Evolutionary conservation across 2,888 invertebrate genomes (phyloP).

Genomic region (Heliconius aoede): DNA sequence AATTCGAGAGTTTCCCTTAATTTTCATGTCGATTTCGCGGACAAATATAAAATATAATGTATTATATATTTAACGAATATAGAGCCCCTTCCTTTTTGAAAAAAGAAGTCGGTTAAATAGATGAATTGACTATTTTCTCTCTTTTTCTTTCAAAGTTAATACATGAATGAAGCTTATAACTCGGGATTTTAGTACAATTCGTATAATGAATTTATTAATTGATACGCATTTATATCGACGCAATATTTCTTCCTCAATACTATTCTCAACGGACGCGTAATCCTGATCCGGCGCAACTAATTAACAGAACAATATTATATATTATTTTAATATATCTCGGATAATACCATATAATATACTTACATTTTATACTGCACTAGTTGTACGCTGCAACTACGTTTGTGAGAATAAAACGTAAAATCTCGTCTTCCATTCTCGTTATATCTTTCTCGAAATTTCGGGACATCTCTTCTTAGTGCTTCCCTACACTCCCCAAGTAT

Average conservation of each 20-base stretch:
- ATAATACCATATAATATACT: background rate
- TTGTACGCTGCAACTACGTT: background rate
- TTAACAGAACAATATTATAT: conserved; percentile 7
- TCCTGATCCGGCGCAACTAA: conserved; percentile 9
- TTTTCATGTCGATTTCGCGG: too few species aligned
- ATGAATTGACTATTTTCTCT: background rate
- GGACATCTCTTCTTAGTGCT: background rate
- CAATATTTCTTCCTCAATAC: conserved; percentile 1
- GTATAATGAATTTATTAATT: conserved; percentile 15
- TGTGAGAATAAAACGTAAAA: background rate
- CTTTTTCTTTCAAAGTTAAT: background rate
- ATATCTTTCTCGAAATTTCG: too few species aligned
- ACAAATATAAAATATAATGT: too few species aligned
- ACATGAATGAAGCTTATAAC: background rate
- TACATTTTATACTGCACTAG: background rate
- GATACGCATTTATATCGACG: too few species aligned
- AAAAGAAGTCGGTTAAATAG: background rate
- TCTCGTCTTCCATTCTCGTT: too few species aligned
- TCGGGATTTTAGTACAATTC: background rate
- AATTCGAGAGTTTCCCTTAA: too few species aligned
- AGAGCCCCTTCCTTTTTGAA: too few species aligned
- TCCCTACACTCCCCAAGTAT: too few species aligned
- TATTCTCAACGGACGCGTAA: conserved; percentile 6
- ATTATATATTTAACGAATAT: too few species aligned
- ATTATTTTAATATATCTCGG: background rate